Evolutionary conservation across 2,797 vertebrate genomes (phyloP).

Genomic region (Allobates femoralis): DNA sequence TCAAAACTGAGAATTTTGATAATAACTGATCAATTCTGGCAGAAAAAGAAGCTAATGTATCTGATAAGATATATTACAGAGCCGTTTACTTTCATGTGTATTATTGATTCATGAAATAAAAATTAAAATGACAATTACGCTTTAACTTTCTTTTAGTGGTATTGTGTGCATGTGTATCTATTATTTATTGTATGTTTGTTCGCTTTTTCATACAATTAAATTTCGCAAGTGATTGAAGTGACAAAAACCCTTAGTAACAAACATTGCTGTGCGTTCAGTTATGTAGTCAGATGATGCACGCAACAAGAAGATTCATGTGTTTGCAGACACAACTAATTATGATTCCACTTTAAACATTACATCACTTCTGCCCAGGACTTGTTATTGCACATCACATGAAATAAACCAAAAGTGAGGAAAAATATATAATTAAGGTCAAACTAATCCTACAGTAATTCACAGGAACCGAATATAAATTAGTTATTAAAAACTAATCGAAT

Average conservation of each 20-base stretch:
- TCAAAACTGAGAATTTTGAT: no score
- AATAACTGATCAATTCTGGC: no score
- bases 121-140: no score
- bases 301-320: conserved; percentile 44
- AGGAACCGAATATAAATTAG: not conserved
- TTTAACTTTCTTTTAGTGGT: not conserved
- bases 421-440: conserved; percentile 18
- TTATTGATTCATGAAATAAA: no score
- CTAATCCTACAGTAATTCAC: conserved; percentile 4
- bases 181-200: not conserved
- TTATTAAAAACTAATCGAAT: conserved; percentile 39
- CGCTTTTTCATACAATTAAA: not conserved
- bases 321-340: conserved; percentile 37
- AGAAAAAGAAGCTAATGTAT: no score
- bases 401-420: conserved; percentile 25
- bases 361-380: conserved; percentile 10
- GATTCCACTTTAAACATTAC: conserved; percentile 47
- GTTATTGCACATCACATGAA: conserved; percentile 40
- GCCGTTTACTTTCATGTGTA: no score
- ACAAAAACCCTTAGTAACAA: not conserved
- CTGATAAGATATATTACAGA: no score
- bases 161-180: not conserved
- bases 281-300: not conserved
- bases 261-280: not conserved
- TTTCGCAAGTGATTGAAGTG: not conserved